A percentile compares a stretch with the other conserved stretches of the same genome.
Conservation (phyloP, 2,888 invertebrate species). For the Andricus curvator region DNA sequence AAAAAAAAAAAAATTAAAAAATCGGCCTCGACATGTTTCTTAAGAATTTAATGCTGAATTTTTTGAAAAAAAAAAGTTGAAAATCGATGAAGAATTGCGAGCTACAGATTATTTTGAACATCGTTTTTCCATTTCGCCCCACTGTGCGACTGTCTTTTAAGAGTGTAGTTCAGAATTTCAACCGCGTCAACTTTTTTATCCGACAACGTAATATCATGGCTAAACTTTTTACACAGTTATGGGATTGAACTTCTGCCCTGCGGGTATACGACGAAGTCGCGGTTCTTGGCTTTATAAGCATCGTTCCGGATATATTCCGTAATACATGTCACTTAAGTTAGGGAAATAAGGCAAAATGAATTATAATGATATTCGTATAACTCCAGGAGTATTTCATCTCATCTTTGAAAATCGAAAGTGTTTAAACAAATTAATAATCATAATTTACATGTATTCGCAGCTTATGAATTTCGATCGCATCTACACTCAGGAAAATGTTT, state of each 20-base stretch:
- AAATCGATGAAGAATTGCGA: too few species aligned
- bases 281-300: constrained; percentile 1
- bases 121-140: too few species aligned
- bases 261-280: constrained; percentile 45
- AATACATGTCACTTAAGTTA: constrained; percentile 5
- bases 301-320: constrained; percentile 5
- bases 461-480: too few species aligned
- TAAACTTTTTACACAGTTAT: constrained; percentile 70
- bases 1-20: too few species aligned
- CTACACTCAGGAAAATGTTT: too few species aligned
- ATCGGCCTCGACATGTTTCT: too few species aligned
- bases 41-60: too few species aligned
- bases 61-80: too few species aligned
- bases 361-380: background rate
- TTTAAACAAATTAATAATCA: background rate
- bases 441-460: too few species aligned
- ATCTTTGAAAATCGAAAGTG: background rate
- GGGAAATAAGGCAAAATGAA: constrained; percentile 16
- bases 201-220: constrained; percentile 64
- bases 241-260: constrained; percentile 69
- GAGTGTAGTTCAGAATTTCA: background rate
- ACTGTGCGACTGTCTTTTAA: too few species aligned
- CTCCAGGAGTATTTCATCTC: background rate
- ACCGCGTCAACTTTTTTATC: constrained; percentile 34
- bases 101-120: too few species aligned